Conservation (phyloP, 2,113 vertebrate genomes). For the Notarius lentiginosus region DNA sequence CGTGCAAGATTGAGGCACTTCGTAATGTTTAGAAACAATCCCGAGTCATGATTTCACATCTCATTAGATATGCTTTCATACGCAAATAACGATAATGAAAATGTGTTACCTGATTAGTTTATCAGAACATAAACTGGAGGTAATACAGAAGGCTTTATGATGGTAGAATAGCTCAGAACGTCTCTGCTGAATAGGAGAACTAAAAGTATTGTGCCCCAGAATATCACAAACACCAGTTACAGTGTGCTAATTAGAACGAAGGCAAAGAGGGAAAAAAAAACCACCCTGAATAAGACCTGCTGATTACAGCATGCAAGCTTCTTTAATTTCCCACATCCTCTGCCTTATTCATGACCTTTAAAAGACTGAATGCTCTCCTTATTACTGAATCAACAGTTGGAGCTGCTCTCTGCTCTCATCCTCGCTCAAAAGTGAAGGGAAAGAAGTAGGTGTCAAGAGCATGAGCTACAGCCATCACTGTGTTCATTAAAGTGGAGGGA, state of each 20-base stretch:
- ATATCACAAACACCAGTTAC: slow-evolving; percentile 29
- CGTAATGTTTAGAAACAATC: slow-evolving; percentile 6
- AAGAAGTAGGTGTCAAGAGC: slow-evolving; percentile 23
- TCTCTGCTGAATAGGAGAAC: background rate
- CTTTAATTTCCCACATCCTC: slow-evolving; percentile 54
- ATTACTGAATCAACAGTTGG: slow-evolving; percentile 45
- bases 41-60: background rate
- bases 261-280: slow-evolving; percentile 1
- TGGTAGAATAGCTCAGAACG: background rate
- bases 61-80: background rate
- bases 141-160: background rate
- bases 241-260: slow-evolving; percentile 36
- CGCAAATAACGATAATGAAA: background rate
- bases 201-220: background rate
- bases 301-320: slow-evolving; percentile 38
- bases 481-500: slow-evolving; percentile 10
- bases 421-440: slow-evolving; percentile 3
- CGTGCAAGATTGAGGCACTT: background rate
- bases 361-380: slow-evolving; percentile 27
- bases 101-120: background rate
- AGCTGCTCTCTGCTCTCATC: slow-evolving; percentile 23
- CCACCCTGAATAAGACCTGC: slow-evolving; percentile 32
- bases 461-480: slow-evolving; percentile 1
- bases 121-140: background rate
- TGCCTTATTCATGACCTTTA: slow-evolving; percentile 34